Evolutionary conservation across 2,113 vertebrate species (phyloP).

Genomic region (Copsychus sechellarum): DNA sequence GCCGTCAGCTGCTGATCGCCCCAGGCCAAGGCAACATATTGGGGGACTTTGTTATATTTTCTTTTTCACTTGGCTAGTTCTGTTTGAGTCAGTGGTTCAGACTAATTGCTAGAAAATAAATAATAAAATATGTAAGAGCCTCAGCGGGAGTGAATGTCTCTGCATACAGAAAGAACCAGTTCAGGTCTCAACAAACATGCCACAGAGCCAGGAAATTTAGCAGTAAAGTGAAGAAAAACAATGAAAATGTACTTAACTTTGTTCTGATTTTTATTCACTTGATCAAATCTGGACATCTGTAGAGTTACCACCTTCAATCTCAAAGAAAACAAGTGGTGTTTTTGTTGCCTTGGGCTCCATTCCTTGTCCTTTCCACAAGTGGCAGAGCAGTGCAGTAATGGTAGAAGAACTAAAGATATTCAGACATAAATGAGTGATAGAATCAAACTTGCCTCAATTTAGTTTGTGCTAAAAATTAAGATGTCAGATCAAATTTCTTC

Average conservation of each 20-base stretch:
- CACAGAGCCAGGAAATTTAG: neutral
- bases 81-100: constrained; percentile 63
- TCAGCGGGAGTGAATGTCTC: neutral
- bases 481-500: neutral
- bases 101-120: constrained; percentile 67
- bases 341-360: neutral
- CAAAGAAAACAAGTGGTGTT: neutral
- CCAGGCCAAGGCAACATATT: constrained; percentile 62
- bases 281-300: neutral
- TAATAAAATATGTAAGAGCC: constrained; percentile 43
- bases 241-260: neutral
- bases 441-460: neutral
- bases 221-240: neutral
- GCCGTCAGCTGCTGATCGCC: constrained; percentile 50
- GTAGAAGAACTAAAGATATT: neutral
- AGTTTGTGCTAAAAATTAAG: neutral
- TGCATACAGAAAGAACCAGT: neutral
- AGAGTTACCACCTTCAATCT: neutral
- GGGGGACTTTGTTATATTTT: constrained; percentile 63
- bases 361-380: neutral
- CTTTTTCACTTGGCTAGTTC: constrained; percentile 67
- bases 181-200: neutral
- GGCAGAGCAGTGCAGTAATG: neutral
- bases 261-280: neutral
- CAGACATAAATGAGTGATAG: neutral